Evolutionary conservation across 2,888 invertebrate genomes (phyloP).

Genomic region (Lottia scabra): DNA sequence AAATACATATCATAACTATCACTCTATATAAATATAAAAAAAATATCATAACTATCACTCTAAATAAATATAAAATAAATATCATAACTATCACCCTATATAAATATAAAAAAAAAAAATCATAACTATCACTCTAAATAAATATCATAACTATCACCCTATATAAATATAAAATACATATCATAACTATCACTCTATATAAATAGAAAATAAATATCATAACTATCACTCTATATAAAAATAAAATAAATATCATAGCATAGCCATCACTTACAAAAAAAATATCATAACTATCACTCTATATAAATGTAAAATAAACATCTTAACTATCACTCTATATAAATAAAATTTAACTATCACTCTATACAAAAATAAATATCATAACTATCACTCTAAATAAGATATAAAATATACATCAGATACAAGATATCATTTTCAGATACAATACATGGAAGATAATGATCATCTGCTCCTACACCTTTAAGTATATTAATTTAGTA

Average conservation of each 20-base stretch:
- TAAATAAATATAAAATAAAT: slow-evolving; percentile 11
- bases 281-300: slow-evolving; percentile 31
- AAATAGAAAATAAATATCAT: slow-evolving; percentile 33
- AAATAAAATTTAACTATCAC: slow-evolving; percentile 15
- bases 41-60: slow-evolving; percentile 33
- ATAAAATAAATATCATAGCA: slow-evolving; percentile 35
- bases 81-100: slow-evolving; percentile 27
- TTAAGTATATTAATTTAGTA: too few relatives aligned
- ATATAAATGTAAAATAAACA: slow-evolving; percentile 11
- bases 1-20: slow-evolving; percentile 36
- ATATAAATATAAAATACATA: slow-evolving; percentile 12
- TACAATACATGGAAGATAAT: too few relatives aligned
- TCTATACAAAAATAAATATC: slow-evolving; percentile 23
- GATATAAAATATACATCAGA: too few relatives aligned
- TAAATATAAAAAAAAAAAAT: slow-evolving; percentile 18
- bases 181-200: slow-evolving; percentile 27
- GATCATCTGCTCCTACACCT: too few relatives aligned
- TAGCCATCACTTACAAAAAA: slow-evolving; percentile 11
- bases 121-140: slow-evolving; percentile 21
- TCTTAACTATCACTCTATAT: slow-evolving; percentile 27
- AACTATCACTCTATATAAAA: slow-evolving; percentile 5
- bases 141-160: slow-evolving; percentile 31
- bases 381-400: slow-evolving; percentile 17
- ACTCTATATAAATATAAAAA: too few relatives aligned
- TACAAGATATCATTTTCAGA: too few relatives aligned